A percentile compares a stretch with the other conserved stretches of the same genome.
Conservation (phyloP, 2,113 vertebrate genomes). For the Myrmecobius fasciatus region DNA sequence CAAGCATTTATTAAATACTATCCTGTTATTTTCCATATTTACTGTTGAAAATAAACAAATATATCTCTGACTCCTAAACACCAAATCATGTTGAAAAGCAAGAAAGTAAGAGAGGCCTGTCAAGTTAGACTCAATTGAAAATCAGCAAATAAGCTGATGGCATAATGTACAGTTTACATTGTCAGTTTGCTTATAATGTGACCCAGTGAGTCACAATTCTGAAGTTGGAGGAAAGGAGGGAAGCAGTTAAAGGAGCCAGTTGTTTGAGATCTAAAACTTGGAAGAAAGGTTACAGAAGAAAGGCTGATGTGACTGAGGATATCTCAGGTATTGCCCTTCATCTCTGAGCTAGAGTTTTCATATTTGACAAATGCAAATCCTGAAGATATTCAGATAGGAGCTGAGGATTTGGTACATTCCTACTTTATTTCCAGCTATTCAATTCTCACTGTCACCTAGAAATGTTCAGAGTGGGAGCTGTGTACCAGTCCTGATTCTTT, state of each 20-base stretch:
- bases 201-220: not conserved
- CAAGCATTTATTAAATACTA: not conserved
- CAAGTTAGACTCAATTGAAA: not conserved
- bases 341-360: constrained; percentile 52
- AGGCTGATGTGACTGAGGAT: constrained; percentile 21
- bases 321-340: constrained; percentile 29
- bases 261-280: constrained; percentile 1
- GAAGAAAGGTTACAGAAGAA: constrained; percentile 21
- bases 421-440: constrained; percentile 34
- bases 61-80: not conserved
- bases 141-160: not conserved
- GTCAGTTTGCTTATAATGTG: constrained; percentile 4
- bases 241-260: not conserved
- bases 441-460: constrained; percentile 51
- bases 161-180: constrained; percentile 2
- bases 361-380: constrained; percentile 68
- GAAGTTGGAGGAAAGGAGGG: not conserved
- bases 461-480: constrained; percentile 5
- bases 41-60: not conserved
- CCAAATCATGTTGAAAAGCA: not conserved
- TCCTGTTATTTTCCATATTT: not conserved
- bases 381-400: constrained; percentile 52
- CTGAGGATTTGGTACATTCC: constrained; percentile 20
- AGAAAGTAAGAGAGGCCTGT: not conserved
- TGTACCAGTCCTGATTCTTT: constrained; percentile 14